Base-by-base conservation (phyloP, 1,140 invertebrate species). In the Himalopsyche phryganea region DNA sequence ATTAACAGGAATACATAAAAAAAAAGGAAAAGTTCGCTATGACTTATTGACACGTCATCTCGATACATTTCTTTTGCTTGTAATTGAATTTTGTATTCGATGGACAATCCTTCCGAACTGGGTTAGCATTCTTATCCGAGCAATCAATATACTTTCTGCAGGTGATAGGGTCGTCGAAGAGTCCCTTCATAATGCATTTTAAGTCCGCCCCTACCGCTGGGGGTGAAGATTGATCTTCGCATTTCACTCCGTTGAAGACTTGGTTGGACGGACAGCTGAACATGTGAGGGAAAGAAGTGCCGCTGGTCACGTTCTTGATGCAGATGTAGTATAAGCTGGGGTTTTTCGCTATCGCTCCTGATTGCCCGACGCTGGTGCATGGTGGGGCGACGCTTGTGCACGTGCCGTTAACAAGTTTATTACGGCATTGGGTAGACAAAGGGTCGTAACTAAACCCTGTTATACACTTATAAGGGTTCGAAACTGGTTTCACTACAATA, bases 291-390 rank as follows among this genome's bases (percentile, higher is more conserved):
- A 33, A 42, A 2, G 20, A 10, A 14, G 48, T 14, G 10, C 4
- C 1, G 13, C 6, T 15, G 1, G 1, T 15, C 1, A 11, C n/a
- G 4, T 11, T 55, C 10, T 35, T 47, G 35, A 72, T 68, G 60
- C 74, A 76, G 9, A 74, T 67, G 44, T 72, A 76, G 57, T 73
- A 76, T 7, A 76, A 66, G 49, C 69, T 70, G 1, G 67, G 57
- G 46, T 73, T 72, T 15, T 50, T 67, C 32, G 69, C 67, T 67
- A 72, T 70, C 11, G 67, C 36, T 0, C 66, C 69, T 28, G 66
- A 68, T 49, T 69, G 66, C 5, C 71, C 71, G n/a, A 65, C 66
- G 14, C 56, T 48, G 9, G 59, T 61, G 41, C 73, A 75, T 6
- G 55, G 50, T n/a, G 4, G 7, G n/a, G 45, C 10, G 6, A 56